Percentiles rank a stretch among this genome's conserved stretches.
phyloP scores from a whole-genome alignment of 2,888 invertebrate genomes.

The Lasioglossum vierecki region DNA sequence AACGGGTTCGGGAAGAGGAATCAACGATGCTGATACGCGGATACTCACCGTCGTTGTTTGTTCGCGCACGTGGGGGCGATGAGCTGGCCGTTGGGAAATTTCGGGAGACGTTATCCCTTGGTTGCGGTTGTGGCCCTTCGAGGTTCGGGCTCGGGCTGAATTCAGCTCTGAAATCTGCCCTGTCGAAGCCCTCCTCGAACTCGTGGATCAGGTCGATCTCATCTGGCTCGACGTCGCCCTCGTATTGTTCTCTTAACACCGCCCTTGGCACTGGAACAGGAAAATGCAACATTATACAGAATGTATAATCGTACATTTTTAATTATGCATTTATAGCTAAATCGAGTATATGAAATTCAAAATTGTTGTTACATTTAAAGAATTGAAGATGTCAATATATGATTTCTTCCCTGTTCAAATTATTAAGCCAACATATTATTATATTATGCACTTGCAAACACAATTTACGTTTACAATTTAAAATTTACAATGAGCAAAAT shows the following conservation, averaged over 20 bases:
- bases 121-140: conserved; percentile 81
- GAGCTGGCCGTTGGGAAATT: conserved; percentile 80
- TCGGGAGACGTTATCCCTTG: conserved; percentile 78
- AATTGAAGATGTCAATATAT: too few relatives aligned
- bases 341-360: too few relatives aligned
- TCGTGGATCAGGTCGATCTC: conserved; percentile 85
- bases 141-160: conserved; percentile 84
- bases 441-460: too few relatives aligned
- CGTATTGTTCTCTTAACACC: conserved; percentile 92
- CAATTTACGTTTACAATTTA: too few relatives aligned
- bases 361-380: too few relatives aligned
- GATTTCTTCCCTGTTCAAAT: too few relatives aligned
- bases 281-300: neutral
- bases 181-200: conserved; percentile 83
- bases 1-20: conserved; percentile 4
- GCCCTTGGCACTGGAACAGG: conserved; percentile 89
- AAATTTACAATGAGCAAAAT: too few relatives aligned
- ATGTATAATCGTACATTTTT: too few relatives aligned
- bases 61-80: conserved; percentile 81
- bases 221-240: conserved; percentile 91
- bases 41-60: conserved; percentile 81
- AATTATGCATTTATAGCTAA: too few relatives aligned
- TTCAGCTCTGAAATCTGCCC: conserved; percentile 84
- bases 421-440: too few relatives aligned
- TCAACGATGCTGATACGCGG: conserved; percentile 12